These are phyloP conservation scores for Phalacrocorax aristotelis DNA, from an alignment of 2,113 vertebrate species.

Conservation along the genomic window DNA sequence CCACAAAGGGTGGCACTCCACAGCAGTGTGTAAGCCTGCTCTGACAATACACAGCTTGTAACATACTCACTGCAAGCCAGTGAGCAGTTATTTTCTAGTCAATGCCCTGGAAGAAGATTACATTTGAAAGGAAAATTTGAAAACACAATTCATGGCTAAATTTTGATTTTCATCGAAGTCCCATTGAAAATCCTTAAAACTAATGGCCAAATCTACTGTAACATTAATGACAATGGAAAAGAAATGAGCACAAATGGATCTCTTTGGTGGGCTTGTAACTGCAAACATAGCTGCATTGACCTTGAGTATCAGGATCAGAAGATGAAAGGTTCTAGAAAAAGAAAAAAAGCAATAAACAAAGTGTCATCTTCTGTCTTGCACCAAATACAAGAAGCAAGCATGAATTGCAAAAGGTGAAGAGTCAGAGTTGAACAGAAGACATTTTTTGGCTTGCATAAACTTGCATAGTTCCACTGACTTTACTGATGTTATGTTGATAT, in stretches of 20 bases:
- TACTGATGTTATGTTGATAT: neutral
- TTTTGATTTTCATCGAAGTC: neutral
- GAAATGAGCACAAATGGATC: neutral
- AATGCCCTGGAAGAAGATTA: neutral
- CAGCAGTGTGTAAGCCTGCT: neutral
- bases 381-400: neutral
- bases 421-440: neutral
- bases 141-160: neutral
- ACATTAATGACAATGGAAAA: neutral
- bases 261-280: neutral
- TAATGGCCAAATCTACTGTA: neutral
- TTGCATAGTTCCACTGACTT: neutral
- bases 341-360: neutral
- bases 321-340: neutral
- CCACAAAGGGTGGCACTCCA: neutral
- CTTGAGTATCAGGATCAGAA: neutral
- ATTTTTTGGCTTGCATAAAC: neutral
- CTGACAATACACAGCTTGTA: neutral
- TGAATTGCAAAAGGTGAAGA: neutral
- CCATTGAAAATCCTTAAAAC: neutral
- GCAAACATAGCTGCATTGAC: neutral
- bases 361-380: neutral
- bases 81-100: neutral
- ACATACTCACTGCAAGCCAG: neutral
- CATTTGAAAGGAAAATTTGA: neutral